These are phyloP conservation scores for Cataglyphis cursor DNA, from an alignment of 2,888 invertebrate species.

Conservation along the genomic window DNA sequence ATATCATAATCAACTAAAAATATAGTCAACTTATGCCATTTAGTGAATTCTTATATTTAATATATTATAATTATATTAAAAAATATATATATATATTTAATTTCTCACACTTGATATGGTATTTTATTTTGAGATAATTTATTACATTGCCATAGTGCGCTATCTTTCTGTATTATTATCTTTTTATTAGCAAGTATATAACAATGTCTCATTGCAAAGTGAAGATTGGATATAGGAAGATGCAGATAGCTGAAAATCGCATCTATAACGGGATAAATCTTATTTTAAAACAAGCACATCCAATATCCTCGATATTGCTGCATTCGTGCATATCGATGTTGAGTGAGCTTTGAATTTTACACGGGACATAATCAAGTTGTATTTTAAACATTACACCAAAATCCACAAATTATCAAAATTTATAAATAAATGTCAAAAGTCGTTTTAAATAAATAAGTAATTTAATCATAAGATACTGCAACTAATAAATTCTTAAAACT, in stretches of 20 bases:
- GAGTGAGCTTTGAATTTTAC: slow-evolving; percentile 28
- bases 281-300: slow-evolving; percentile 22
- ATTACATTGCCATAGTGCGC: background rate
- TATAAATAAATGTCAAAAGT: slow-evolving; percentile 49
- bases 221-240: slow-evolving; percentile 10
- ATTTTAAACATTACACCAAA: slow-evolving; percentile 12
- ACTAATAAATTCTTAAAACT: slow-evolving; percentile 57
- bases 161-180: background rate
- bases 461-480: slow-evolving; percentile 64
- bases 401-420: background rate
- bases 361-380: slow-evolving; percentile 15
- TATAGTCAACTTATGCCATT: background rate
- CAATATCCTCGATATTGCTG: slow-evolving; percentile 32
- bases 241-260: background rate
- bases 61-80: no score
- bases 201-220: background rate
- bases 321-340: background rate
- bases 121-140: background rate
- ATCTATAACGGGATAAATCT: slow-evolving; percentile 13
- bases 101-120: background rate
- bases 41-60: background rate
- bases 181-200: background rate
- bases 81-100: background rate
- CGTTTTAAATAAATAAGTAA: slow-evolving; percentile 57
- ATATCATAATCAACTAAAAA: background rate